Evolutionary conservation across 2,888 invertebrate genomes (phyloP).

Genomic region (Sisyra terminalis): DNA sequence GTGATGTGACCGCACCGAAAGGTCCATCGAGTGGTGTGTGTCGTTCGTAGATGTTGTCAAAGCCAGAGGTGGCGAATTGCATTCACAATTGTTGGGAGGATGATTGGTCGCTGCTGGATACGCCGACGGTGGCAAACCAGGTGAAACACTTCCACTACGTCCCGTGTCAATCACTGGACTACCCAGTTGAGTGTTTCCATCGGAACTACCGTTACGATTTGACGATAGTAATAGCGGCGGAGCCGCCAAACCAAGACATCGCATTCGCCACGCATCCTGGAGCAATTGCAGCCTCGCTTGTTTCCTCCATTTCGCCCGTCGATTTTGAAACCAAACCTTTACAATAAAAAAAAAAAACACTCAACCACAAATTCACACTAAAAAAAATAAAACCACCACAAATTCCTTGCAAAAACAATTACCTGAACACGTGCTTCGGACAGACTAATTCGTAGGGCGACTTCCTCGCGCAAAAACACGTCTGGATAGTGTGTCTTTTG

Average conservation of each 20-base stretch:
- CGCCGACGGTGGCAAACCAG: constrained; percentile 1
- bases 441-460: constrained; percentile 75
- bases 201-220: constrained; percentile 10
- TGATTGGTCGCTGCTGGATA: not conserved
- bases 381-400: too few species aligned
- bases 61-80: constrained; percentile 5
- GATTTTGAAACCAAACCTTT: constrained; percentile 85
- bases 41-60: constrained; percentile 5
- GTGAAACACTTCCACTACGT: constrained; percentile 1
- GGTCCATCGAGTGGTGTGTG: not conserved
- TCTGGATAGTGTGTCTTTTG: constrained; percentile 93
- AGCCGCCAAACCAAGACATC: constrained; percentile 49
- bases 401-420: constrained; percentile 14
- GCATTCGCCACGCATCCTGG: constrained; percentile 84
- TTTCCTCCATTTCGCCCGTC: constrained; percentile 82
- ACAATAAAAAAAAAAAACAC: constrained; percentile 3
- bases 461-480: constrained; percentile 76
- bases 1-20: constrained; percentile 3
- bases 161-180: not conserved
- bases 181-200: not conserved
- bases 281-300: constrained; percentile 71
- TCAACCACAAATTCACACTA: constrained; percentile 16
- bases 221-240: constrained; percentile 26
- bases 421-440: constrained; percentile 91
- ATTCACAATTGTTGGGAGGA: not conserved